Evolutionary conservation across 2,888 invertebrate species (phyloP).

Genomic region (Sclerodermus sp.): DNA sequence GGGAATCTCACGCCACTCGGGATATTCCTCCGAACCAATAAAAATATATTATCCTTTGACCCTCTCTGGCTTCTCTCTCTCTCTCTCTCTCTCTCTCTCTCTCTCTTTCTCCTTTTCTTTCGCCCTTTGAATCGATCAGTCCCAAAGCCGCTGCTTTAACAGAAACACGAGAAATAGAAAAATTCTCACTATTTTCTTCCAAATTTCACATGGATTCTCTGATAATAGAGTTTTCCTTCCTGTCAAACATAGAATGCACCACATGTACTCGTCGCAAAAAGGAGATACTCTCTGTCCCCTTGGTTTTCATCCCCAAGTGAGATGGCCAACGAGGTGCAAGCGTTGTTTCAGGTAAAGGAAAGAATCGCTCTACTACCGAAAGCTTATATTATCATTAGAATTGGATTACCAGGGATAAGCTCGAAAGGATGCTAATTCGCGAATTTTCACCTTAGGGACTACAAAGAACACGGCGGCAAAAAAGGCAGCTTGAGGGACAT

Average conservation of each 20-base stretch:
- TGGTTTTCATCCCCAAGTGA: slow-evolving; percentile 92
- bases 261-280: slow-evolving; percentile 76
- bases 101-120: no score
- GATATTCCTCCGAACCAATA: no score
- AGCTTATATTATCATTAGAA: no score
- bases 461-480: slow-evolving; percentile 84
- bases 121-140: no score
- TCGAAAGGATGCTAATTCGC: background rate
- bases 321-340: slow-evolving; percentile 92
- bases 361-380: background rate
- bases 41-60: no score
- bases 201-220: no score
- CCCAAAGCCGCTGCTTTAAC: no score
- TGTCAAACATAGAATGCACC: slow-evolving; percentile 64
- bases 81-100: no score
- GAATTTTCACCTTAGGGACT: slow-evolving; percentile 66
- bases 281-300: slow-evolving; percentile 88
- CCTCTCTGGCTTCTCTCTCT: no score
- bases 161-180: no score
- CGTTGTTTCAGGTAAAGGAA: slow-evolving; percentile 78
- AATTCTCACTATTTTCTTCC: no score
- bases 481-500: slow-evolving; percentile 66
- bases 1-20: no score
- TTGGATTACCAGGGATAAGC: background rate
- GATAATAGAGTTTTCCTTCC: slow-evolving; percentile 2